Conservation (phyloP, 2,797 vertebrate species). For the Diplodus sargus region DNA sequence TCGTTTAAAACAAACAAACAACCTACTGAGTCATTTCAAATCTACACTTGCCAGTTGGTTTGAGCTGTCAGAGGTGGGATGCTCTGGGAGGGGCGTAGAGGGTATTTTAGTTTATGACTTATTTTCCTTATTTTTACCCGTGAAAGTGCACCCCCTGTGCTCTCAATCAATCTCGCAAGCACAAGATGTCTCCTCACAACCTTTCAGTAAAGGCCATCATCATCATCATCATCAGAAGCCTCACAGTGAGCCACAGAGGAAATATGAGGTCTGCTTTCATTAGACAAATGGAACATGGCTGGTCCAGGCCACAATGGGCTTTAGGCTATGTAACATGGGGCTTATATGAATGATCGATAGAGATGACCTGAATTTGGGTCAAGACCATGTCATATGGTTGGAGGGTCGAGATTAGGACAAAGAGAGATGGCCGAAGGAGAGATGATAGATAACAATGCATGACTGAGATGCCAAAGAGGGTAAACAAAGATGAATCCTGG, state of each 20-base stretch:
- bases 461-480: conserved; percentile 15
- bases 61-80: conserved; percentile 34
- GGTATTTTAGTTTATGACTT: conserved; percentile 54
- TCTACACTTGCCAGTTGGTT: conserved; percentile 7
- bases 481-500: conserved; percentile 39
- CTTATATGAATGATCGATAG: conserved; percentile 76
- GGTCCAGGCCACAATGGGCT: conserved; percentile 51
- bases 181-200: conserved; percentile 66
- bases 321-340: conserved; percentile 56
- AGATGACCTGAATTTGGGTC: conserved; percentile 72
- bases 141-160: conserved; percentile 51
- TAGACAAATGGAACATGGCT: conserved; percentile 83
- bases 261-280: conserved; percentile 79
- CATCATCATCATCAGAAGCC: conserved; percentile 54
- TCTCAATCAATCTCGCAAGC: conserved; percentile 69
- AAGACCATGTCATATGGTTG: conserved; percentile 64
- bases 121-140: conserved; percentile 45
- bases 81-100: conserved; percentile 14
- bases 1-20: conserved; percentile 26
- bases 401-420: conserved; percentile 32
- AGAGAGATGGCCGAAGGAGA: conserved; percentile 13
- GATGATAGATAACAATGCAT: background rate
- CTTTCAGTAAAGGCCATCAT: conserved; percentile 72
- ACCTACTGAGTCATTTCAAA: conserved; percentile 21
- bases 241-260: conserved; percentile 69